phyloP scores from a whole-genome alignment of 2,888 invertebrate species.

The Acanthococcus lagerstroemiae region DNA sequence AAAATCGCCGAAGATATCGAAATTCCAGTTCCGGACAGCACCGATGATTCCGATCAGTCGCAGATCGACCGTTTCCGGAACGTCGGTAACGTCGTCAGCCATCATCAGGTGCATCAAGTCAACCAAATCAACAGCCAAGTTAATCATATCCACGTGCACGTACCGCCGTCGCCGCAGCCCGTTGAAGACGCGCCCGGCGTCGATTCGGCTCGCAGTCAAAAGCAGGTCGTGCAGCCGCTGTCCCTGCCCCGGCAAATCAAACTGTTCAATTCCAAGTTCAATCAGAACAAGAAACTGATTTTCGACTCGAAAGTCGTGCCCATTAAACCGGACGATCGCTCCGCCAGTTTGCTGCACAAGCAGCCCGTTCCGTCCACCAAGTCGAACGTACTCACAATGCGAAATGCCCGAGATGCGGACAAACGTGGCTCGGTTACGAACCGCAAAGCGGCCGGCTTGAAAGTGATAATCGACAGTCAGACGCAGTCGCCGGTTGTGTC shows the following conservation, averaged over 20 bases:
- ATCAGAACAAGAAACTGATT: not conserved
- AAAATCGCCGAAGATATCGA: not conserved
- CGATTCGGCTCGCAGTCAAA: not conserved
- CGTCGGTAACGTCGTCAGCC: not conserved
- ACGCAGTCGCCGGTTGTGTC: too few relatives aligned
- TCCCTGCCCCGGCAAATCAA: not conserved
- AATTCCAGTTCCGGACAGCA: not conserved
- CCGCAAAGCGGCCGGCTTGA: too few relatives aligned
- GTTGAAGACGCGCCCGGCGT: not conserved
- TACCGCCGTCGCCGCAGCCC: not conserved
- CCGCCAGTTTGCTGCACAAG: not conserved
- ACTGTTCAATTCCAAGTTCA: not conserved
- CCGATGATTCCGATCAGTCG: not conserved
- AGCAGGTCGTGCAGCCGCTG: not conserved
- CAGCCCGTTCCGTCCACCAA: not conserved
- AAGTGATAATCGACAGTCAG: too few relatives aligned
- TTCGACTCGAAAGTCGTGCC: slow-evolving; percentile 2
- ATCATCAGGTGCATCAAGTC: not conserved
- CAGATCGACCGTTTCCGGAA: not conserved
- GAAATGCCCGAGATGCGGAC: not conserved
- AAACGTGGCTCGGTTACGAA: too few relatives aligned
- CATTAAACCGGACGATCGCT: not conserved
- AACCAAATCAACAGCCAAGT: not conserved
- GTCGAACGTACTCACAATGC: not conserved
- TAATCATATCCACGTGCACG: slow-evolving; percentile 1